Base-by-base conservation (phyloP, 2,888 invertebrate genomes). In the Malthinus seriepunctatus region DNA sequence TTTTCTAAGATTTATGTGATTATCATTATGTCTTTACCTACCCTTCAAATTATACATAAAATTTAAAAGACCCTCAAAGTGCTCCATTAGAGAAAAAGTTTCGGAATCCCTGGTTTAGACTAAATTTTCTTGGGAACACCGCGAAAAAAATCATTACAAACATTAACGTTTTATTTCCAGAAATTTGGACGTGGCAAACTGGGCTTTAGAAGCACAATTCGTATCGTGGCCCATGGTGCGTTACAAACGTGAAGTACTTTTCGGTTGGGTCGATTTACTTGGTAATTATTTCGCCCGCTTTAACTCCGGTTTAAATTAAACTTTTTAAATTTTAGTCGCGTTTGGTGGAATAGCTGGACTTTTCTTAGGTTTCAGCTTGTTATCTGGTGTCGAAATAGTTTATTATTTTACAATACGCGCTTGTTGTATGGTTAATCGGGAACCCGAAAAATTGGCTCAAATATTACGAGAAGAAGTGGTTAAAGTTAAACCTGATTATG, bases 181-280 rank as follows among this genome's bases (percentile, higher is more conserved):
- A 49, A 60, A 51, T 8, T 54, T 58, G 2, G 63, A 60, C 8
- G 67, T 66, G 6, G 46, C 32, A 12, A 48, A 44, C 23, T 54
- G 50, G 10, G 56, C 51, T 15, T 73, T 87, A 60, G 85, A 86
- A 72, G 79, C 83, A 1, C 85, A 88, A 74, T 90, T 90, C 72
- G 86, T 89, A 0, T 89, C 90, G 0, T 91, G 91, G 91, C 89
- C 89, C 0, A 85, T 87, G 83, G 87, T 90, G 23, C 82, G 88
- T 3, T 91, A 89, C 73, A 90, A 89, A 71, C 84, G 91, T 32
- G 90, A 91, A 75, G 90, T 91, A 11, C 82, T 90, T 38, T 92
- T 92, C 72, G 92, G 91, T 53, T 91, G 91, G 90, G 89, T 92
- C 0, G 92, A 92, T 79, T 81, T 92, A 49, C 73, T 91, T 39